Base-by-base conservation (phyloP, 2,888 invertebrate species). In the Phortica magna region DNA sequence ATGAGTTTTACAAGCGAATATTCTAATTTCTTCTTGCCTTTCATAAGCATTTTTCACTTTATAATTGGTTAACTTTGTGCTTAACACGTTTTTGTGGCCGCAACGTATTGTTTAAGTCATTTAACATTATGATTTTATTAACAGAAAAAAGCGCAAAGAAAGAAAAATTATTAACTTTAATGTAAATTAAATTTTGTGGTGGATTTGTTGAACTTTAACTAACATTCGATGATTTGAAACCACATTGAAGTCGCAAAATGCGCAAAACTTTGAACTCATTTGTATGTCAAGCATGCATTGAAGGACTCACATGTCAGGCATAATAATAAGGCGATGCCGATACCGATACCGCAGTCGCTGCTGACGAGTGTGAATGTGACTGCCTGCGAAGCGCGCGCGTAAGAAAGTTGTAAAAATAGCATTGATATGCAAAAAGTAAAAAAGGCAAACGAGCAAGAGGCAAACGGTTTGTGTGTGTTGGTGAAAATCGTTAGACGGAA, bases 211-310 rank as follows among this genome's bases (percentile, higher is more conserved):
- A 48, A 48, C 48, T 48, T 48, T 48, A 48, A 48, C 48, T 48
- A 9, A 14, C 14, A 12, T 48, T 48, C 2, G 5, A 48, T 48
- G 2, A 31, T 31, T 31, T 31, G 3, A 9, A 48, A 48, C 48
- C 48, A 48, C 48, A 48, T 2, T 7, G 14, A 48, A 48, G 48
- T 48, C 48, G 3, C 48, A 14, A 12, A 48, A 9, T 48, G 48
- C 48, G 31, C 48, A 48, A 14, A 14, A 9, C 9, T 48, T 48
- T 48, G 48, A 12, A 17, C 61, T 61, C 88, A 88, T 86, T 88
- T 88, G 81, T 88, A 88, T 86, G 88, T 85, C 85, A 76, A 82
- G 80, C 79, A 79, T 79, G 81, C 74, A 76, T 81, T 74, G 81
- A 81, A 78, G 71, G 79, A 55, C 79, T 74, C 75, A 77, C 87